Conservation (phyloP, 2,113 vertebrate species). For the Prinia subflava region DNA sequence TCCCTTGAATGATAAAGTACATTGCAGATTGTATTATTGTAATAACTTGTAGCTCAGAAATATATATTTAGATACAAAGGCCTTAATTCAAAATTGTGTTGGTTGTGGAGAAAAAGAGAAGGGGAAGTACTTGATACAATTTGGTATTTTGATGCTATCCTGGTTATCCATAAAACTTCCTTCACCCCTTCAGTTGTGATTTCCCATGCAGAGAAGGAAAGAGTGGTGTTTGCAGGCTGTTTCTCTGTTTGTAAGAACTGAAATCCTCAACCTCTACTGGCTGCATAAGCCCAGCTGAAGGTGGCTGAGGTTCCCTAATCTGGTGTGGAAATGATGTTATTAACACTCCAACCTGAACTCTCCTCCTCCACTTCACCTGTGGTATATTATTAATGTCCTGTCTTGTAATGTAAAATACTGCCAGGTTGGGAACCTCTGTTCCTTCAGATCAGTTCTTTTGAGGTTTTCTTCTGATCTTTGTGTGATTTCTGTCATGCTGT, state of each 20-base stretch:
- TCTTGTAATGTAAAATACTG: constrained; percentile 4
- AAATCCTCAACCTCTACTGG: background rate
- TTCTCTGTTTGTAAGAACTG: background rate
- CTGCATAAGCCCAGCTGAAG: background rate
- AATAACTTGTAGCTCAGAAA: background rate
- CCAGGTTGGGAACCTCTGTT: background rate
- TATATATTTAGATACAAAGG: rapidly evolving
- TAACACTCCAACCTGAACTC: background rate
- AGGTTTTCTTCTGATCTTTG: constrained; percentile 29
- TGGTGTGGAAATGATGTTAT: background rate
- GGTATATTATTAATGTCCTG: background rate
- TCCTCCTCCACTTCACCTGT: background rate
- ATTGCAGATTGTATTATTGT: background rate
- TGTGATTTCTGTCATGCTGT: background rate
- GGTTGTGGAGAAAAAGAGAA: background rate
- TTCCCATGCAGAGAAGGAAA: background rate
- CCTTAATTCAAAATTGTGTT: rapidly evolving
- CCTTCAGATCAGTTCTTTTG: constrained; percentile 5
- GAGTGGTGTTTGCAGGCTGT: background rate
- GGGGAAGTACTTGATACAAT: background rate
- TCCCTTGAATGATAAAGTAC: background rate
- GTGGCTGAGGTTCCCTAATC: background rate
- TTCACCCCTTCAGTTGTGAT: background rate
- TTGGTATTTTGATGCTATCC: background rate
- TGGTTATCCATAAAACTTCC: rapidly evolving